Conservation (phyloP, 2,888 invertebrate species). For the Papilio elwesi region DNA sequence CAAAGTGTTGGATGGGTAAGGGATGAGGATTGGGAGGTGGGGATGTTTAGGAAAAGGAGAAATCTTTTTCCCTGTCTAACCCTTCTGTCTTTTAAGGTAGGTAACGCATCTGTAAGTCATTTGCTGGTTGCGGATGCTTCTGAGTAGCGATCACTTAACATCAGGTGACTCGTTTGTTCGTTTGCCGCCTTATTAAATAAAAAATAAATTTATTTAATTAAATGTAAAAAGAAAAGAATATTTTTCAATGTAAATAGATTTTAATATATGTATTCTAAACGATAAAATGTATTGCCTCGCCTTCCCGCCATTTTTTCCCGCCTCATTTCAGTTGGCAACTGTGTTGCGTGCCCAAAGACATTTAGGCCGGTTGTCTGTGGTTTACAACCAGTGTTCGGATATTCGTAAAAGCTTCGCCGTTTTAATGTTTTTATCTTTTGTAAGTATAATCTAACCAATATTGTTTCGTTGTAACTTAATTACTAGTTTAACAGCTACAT, state of each 20-base stretch:
- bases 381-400: constrained; percentile 20
- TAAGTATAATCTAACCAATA: background rate
- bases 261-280: background rate
- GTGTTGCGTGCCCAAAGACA: constrained; percentile 26
- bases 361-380: constrained; percentile 30
- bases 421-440: constrained; percentile 22
- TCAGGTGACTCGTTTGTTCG: too few species aligned
- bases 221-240: too few species aligned
- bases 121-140: too few species aligned
- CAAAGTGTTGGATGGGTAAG: too few species aligned
- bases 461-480: background rate
- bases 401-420: constrained; percentile 16
- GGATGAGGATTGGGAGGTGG: too few species aligned
- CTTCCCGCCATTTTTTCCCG: constrained; percentile 10
- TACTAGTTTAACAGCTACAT: background rate
- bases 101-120: too few species aligned
- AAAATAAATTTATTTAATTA: background rate
- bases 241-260: too few species aligned
- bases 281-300: constrained; percentile 9
- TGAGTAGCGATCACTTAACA: too few species aligned
- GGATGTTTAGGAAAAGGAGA: too few species aligned
- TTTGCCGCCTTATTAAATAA: too few species aligned
- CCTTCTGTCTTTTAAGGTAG: too few species aligned
- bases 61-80: too few species aligned
- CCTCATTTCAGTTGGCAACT: constrained; percentile 10